phyloP scores from a whole-genome alignment of 2,113 vertebrate genomes.

The Cepphus grylle region DNA sequence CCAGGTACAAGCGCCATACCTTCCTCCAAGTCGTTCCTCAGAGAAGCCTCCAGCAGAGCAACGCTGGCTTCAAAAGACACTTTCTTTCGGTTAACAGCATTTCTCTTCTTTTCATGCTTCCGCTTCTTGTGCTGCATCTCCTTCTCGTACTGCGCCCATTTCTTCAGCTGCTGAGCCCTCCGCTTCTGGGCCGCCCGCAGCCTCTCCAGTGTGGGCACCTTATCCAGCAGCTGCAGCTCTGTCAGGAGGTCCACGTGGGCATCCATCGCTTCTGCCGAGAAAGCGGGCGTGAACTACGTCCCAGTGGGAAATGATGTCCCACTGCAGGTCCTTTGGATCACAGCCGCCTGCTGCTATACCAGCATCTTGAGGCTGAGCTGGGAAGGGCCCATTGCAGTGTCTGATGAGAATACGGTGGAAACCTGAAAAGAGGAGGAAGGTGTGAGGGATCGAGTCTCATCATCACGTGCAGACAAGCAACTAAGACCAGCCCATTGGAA shows the following conservation, averaged over 20 bases:
- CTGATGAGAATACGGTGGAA: not conserved
- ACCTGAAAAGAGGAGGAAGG: slow-evolving; percentile 24
- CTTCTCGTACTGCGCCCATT: slow-evolving; percentile 95
- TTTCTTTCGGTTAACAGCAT: slow-evolving; percentile 70
- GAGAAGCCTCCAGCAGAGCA: slow-evolving; percentile 90
- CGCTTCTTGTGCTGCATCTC: slow-evolving; percentile 93
- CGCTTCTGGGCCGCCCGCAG: slow-evolving; percentile 92
- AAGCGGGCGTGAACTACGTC: not conserved
- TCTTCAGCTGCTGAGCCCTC: slow-evolving; percentile 93
- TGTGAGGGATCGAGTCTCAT: not conserved
- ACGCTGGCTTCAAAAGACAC: slow-evolving; percentile 92
- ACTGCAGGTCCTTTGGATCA: not conserved
- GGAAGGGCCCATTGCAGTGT: slow-evolving; percentile 7
- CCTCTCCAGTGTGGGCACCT: slow-evolving; percentile 91
- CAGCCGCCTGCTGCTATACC: slow-evolving; percentile 48
- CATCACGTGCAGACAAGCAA: not conserved
- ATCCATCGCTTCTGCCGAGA: slow-evolving; percentile 74
- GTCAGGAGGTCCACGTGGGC: slow-evolving; percentile 92
- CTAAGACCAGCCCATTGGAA: not conserved
- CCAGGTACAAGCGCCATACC: slow-evolving; percentile 67
- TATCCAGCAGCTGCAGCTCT: slow-evolving; percentile 96
- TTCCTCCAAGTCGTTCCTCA: slow-evolving; percentile 93
- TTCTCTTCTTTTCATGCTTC: slow-evolving; percentile 87
- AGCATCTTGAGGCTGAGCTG: not conserved
- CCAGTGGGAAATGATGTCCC: not conserved